Evolutionary conservation across 2,888 invertebrate species (phyloP), one percentile per base, ranked within the genome.

Genomic region (Myopa testacea): DNA sequence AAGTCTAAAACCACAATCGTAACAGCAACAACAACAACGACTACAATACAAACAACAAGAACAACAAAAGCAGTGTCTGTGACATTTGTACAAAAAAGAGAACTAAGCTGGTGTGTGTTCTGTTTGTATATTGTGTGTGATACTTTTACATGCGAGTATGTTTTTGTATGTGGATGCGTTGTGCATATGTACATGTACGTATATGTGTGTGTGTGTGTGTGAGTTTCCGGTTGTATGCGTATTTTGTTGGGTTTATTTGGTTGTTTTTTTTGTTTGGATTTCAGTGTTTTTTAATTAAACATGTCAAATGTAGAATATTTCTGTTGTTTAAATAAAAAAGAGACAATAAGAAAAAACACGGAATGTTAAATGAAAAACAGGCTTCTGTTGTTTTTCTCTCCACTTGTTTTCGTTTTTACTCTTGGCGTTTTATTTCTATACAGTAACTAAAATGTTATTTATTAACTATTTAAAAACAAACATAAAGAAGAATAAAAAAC

Each of bases 381-480:
- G 19, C n/a, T 10, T 69, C 12, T 55, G 6, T 45, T 10, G 45
- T 8, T 45, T 16, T 65, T 69, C 70, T 5, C 16, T 16, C 16
- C 70, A 76, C 78, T 78, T 76, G 77, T 65, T 73, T 65, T 69
- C 26, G 26, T 67, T 77, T 74, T 60, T 73, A 75, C 68, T 70
- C 65, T 60, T 62, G 74, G 75, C 78, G 78, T 45, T 80, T 80
- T 76, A 78, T 78, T 80, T 78, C 78, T 67, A 67, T 67, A 40
- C 67, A 67, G 37, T 6, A 63, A 34, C 37, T 63, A 67, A 55
- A 67, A 40, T 67, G 67, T 67, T 37, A 67, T 8, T 40, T 37
- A 40, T 67, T 67, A 16, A 14, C 38, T n/a, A n/a, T 40, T 67
- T 40, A 14, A 34, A 67, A n/a, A 12, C 16, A 55, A 16, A n/a